Conservation (phyloP, 1,140 invertebrate species). For the Ectropis grisescens region DNA sequence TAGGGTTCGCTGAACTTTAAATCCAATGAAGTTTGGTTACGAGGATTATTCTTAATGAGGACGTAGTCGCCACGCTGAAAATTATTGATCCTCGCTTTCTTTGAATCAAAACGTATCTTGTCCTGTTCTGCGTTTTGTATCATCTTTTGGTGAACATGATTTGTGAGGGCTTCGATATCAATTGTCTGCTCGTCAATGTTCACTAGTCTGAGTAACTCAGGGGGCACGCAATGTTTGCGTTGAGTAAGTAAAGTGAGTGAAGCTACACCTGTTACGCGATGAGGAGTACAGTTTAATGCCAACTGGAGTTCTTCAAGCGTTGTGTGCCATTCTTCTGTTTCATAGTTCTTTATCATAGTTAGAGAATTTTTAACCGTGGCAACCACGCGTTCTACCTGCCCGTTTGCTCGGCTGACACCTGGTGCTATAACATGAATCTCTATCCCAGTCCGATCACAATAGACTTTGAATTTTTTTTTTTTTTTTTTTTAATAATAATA, state of each 20-base stretch:
- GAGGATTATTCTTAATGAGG: slow-evolving; percentile 23
- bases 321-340: slow-evolving; percentile 17
- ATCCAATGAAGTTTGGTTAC: slow-evolving; percentile 23
- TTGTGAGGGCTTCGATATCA: slow-evolving; percentile 13
- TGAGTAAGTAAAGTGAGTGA: slow-evolving; percentile 18
- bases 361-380: slow-evolving; percentile 20
- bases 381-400: slow-evolving; percentile 21
- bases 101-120: slow-evolving; percentile 14
- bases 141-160: slow-evolving; percentile 19
- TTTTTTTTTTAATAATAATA: no score
- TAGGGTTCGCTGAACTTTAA: slow-evolving; percentile 23
- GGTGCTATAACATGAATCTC: slow-evolving; percentile 17
- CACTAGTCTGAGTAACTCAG: slow-evolving; percentile 16
- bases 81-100: slow-evolving; percentile 12
- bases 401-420: slow-evolving; percentile 23
- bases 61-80: slow-evolving; percentile 26
- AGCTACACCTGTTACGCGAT: slow-evolving; percentile 15
- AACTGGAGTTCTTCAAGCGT: slow-evolving; percentile 17
- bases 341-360: slow-evolving; percentile 22
- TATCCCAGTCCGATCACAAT: slow-evolving; percentile 15
- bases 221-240: slow-evolving; percentile 13
- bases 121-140: slow-evolving; percentile 6
- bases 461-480: slow-evolving; percentile 20
- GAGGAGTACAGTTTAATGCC: slow-evolving; percentile 19
- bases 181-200: slow-evolving; percentile 15